Evolutionary conservation across 2,113 vertebrate species (phyloP), one percentile per base, ranked within the genome.

Genomic region (Amia ocellicauda): DNA sequence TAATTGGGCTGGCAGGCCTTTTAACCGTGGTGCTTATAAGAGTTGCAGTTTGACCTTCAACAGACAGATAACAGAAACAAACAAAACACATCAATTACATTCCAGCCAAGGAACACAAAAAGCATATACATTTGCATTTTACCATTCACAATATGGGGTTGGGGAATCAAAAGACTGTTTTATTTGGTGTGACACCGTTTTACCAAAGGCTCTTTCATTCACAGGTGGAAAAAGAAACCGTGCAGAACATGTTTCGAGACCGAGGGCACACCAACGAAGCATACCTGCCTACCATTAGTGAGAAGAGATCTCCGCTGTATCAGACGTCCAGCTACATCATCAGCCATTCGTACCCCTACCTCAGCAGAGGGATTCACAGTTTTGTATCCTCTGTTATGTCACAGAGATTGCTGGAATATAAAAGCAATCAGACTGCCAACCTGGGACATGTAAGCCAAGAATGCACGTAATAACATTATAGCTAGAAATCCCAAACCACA

Each of bases 291-390:
- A 57, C 73, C 60, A 76, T 89, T 71, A 31, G 65, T n/a, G 57
- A 64, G 0, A 86, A 74, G 43, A 26, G 7, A 16, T 16, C 14
- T 9, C 17, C 55, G 0, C 74, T 78, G 2, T 80, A 64, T 31
- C 74, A 31, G 17, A 68, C 75, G 0, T 19, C 78, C 3, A 63
- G 60, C 60, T 73, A 68, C 2, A 51, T 71, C 28, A 80, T 87
- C 60, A 89, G 75, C 62, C 84, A 84, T 67, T 87, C 85, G 42
- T 87, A 83, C 16, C 74, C 80, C 7, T 82, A 82, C 50, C 76
- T 86, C 19, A 73, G 75, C 19, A 72, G 72, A 72, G 78, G 77
- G 55, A 72, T 78, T 13, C 74, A 78, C 50, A 81, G 75, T 22
- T 87, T 84, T 1, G 62, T 83, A 62, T 83, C 85, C 4, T 86